Evolutionary conservation across 1,140 invertebrate species (phyloP).

Genomic region (Bombyx mori): DNA sequence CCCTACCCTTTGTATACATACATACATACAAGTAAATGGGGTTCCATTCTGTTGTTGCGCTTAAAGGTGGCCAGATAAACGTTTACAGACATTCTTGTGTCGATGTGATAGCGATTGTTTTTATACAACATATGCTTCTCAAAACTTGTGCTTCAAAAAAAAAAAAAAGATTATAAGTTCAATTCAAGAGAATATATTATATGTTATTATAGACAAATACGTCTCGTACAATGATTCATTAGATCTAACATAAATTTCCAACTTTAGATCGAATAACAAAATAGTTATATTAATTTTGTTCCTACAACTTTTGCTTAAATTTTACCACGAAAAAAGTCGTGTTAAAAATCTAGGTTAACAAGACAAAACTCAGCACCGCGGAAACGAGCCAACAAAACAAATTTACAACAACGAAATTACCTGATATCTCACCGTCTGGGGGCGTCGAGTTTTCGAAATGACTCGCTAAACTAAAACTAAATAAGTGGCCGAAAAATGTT

Average conservation of each 20-base stretch:
- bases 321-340: not conserved
- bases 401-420: conserved; percentile 58
- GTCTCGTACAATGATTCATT: not conserved
- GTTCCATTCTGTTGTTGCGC: not conserved
- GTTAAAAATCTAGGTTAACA: not conserved
- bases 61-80: not conserved
- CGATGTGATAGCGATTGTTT: not conserved
- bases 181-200: not conserved
- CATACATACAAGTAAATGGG: not conserved
- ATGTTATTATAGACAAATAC: not conserved
- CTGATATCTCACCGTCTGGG: conserved; percentile 58
- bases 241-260: not conserved
- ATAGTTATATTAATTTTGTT: not conserved
- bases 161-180: not conserved
- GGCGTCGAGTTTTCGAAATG: conserved; percentile 42
- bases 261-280: not conserved
- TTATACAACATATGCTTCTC: not conserved
- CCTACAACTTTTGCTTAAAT: not conserved
- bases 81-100: not conserved
- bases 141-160: not conserved
- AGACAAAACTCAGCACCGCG: conserved; percentile 1
- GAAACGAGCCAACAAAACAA: conserved; percentile 45
- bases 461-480: conserved; percentile 55
- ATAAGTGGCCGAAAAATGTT: conserved; percentile 62
- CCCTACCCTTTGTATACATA: conserved; percentile 11